Base-by-base conservation (phyloP, 2,888 invertebrate genomes). In the Crocallis elinguaria region DNA sequence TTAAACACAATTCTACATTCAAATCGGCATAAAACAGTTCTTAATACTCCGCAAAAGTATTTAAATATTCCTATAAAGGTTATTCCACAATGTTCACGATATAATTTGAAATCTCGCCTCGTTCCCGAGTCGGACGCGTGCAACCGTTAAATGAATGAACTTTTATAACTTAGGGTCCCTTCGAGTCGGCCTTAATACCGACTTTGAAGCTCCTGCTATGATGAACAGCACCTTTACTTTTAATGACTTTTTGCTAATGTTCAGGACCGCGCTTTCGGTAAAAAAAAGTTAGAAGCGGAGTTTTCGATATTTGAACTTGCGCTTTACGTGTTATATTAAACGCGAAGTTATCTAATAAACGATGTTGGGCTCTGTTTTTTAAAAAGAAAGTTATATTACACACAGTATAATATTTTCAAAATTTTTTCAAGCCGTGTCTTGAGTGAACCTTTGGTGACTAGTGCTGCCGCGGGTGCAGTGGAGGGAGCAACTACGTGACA, bases 171-270 rank as follows among this genome's bases (percentile, higher is more conserved):
- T 85, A 85, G 77, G 88, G 81, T 74, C 79, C 69, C 65, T 60
- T 72, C 75, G 76, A 84, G 76, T 85, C 79, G 73, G 73, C 71
- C 71, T 84, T 88, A 86, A 87, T 86, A 81, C 86, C 79, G 84
- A 84, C 87, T 88, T 88, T 86, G 87, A 86, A 80, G 79, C 75
- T 72, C 32, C 19, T 12, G 53, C 33, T 73, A 79, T 89, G 89
- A 89, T 89, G 89, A 89, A 89, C 86, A 87, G 78, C 84, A 71
- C 78, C 83, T 85, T 87, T 81, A 90, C 86, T 90, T 91, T 90
- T 90, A 91, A 91, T 91, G 89, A 90, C 90, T 91, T 91, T 90
- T 86, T 84, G 89, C 88, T 89, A 88, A 89, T 90, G 88, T 90
- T 86, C 87, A 68, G 71, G 71, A 80, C 75, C 77, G 68, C 73